Evolutionary conservation across 2,797 vertebrate species (phyloP).

Genomic region (Cottoperca gobio): DNA sequence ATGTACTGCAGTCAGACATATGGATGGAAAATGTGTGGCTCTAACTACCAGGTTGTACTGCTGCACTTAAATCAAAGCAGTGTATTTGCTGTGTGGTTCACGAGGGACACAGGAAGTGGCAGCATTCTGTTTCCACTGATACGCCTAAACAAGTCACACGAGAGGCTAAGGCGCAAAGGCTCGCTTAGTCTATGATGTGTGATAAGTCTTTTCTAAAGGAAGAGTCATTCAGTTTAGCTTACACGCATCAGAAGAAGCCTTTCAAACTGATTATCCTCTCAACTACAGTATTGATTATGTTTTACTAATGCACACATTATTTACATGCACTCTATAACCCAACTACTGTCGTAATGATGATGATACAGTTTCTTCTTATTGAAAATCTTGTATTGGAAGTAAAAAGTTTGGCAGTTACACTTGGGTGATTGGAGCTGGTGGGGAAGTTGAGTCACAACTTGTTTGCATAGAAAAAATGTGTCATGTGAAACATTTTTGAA

Average conservation of each 20-base stretch:
- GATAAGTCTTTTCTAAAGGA: conserved; percentile 14
- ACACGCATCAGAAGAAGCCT: neutral
- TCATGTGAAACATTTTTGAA: neutral
- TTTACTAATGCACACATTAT: neutral
- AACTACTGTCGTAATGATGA: neutral
- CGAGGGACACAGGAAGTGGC: conserved; percentile 44
- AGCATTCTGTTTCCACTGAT: conserved; percentile 31
- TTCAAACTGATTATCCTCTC: neutral
- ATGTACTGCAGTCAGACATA: conserved; percentile 14
- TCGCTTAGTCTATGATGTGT: conserved; percentile 11
- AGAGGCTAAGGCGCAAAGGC: neutral
- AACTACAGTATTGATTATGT: neutral
- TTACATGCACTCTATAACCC: neutral
- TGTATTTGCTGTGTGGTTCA: conserved; percentile 26
- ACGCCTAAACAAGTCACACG: conserved; percentile 10
- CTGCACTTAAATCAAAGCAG: conserved; percentile 20
- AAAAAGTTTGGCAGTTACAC: no score
- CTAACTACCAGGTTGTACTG: neutral
- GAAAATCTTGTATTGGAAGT: no score
- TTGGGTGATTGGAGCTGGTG: no score
- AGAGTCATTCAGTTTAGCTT: neutral
- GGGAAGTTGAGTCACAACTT: no score
- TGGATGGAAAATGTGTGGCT: neutral
- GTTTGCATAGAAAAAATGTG: no score
- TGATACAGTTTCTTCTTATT: neutral